These are phyloP conservation scores for Patella vulgata DNA, from an alignment of 1,140 invertebrate species.

Conservation along the genomic window DNA sequence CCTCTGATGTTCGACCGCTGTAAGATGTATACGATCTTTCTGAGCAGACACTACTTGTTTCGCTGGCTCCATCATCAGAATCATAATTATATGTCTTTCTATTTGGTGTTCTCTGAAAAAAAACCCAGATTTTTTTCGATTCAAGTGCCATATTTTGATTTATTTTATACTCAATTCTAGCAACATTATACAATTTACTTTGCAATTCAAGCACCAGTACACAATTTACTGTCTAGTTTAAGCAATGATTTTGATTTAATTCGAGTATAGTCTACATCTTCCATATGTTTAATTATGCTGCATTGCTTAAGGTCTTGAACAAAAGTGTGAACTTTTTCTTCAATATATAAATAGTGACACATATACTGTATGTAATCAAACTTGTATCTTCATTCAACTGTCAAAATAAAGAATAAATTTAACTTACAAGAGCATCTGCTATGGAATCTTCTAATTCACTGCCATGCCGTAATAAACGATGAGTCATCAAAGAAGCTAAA, in stretches of 20 bases:
- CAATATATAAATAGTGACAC: too few relatives aligned
- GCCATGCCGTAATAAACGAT: slow-evolving; percentile 86
- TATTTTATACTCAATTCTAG: too few relatives aligned
- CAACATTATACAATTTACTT: neutral
- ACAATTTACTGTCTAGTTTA: neutral
- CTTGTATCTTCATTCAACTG: too few relatives aligned
- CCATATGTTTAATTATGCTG: too few relatives aligned
- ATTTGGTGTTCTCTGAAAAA: slow-evolving; percentile 9
- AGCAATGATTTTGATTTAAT: too few relatives aligned
- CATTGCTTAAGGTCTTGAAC: too few relatives aligned
- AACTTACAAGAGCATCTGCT: slow-evolving; percentile 77
- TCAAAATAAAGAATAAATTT: too few relatives aligned
- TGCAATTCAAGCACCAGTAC: neutral
- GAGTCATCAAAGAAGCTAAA: slow-evolving; percentile 66
- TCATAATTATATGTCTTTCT: slow-evolving; percentile 68
- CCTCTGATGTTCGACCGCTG: slow-evolving; percentile 78
- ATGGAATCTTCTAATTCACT: slow-evolving; percentile 87
- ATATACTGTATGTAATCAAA: too few relatives aligned
- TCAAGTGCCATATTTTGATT: too few relatives aligned
- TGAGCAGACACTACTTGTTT: slow-evolving; percentile 94
- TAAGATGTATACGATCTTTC: slow-evolving; percentile 89
- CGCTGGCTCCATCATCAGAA: slow-evolving; percentile 83
- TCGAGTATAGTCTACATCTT: too few relatives aligned
- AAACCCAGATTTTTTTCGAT: too few relatives aligned
- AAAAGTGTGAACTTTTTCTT: too few relatives aligned